These are phyloP conservation scores for Calosoma granatense DNA, from an alignment of 1,140 invertebrate species.

Conservation along the genomic window DNA sequence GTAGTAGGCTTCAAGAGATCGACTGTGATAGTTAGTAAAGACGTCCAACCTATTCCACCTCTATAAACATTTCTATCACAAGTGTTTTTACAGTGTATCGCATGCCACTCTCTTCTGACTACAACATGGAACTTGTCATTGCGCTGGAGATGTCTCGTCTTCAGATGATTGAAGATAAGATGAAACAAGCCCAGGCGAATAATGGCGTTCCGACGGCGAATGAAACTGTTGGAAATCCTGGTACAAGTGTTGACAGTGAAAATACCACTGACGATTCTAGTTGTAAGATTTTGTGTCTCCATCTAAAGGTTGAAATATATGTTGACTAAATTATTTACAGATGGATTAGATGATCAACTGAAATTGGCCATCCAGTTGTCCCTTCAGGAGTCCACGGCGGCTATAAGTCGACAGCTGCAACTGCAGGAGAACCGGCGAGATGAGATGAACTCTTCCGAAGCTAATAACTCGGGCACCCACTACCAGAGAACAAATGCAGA, in stretches of 20 bases:
- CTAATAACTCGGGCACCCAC: background rate
- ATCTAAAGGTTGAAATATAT: too few relatives aligned
- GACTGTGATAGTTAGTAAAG: constrained; percentile 4
- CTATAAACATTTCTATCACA: background rate
- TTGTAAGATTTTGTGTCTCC: constrained; percentile 4
- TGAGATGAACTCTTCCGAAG: constrained; percentile 8
- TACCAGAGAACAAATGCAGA: constrained; percentile 37
- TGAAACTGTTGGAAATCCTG: background rate
- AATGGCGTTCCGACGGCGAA: constrained; percentile 17
- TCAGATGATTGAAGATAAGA: constrained; percentile 52
- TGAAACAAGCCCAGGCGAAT: constrained; percentile 31
- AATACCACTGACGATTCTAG: background rate
- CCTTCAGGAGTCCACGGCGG: constrained; percentile 33
- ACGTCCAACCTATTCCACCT: background rate
- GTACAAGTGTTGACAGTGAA: background rate
- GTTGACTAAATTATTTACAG: background rate
- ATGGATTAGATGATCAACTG: constrained; percentile 34
- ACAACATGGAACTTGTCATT: constrained; percentile 55
- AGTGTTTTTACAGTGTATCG: background rate
- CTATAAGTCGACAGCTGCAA: constrained; percentile 18
- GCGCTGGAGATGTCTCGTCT: constrained; percentile 61
- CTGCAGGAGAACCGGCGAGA: constrained; percentile 13
- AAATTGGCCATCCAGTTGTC: constrained; percentile 40
- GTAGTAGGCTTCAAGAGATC: constrained; percentile 25
- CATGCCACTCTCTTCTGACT: constrained; percentile 34